phyloP scores from a whole-genome alignment of 2,888 invertebrate species.

The Gymnosoma rotundatum region DNA sequence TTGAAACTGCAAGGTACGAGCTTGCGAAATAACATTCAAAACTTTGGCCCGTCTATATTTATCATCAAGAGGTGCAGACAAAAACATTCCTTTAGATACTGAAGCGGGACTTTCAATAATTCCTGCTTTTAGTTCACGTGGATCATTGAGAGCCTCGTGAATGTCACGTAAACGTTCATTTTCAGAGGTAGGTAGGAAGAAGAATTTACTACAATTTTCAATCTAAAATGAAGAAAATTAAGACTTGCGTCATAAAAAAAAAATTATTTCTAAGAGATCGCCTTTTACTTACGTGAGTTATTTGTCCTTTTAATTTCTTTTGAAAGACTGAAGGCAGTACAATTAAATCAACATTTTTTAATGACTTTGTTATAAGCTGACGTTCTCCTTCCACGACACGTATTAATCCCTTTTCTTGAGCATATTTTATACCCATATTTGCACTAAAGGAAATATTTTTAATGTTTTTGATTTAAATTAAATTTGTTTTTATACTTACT shows the following conservation, averaged over 20 bases:
- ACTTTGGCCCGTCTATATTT: constrained; percentile 85
- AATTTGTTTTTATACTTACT: constrained; percentile 74
- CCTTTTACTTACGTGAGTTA: constrained; percentile 84
- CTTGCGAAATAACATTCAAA: constrained; percentile 77
- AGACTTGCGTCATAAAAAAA: background rate
- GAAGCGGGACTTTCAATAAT: constrained; percentile 75
- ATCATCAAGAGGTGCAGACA: constrained; percentile 84
- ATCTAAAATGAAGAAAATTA: constrained; percentile 73
- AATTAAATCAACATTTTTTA: constrained; percentile 83
- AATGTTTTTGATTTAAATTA: background rate
- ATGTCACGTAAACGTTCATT: constrained; percentile 79
- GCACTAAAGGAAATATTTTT: constrained; percentile 78
- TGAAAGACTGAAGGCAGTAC: constrained; percentile 85
- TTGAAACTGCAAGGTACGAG: constrained; percentile 74
- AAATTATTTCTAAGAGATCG: background rate
- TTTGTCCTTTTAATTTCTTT: constrained; percentile 81
- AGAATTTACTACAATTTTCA: constrained; percentile 80
- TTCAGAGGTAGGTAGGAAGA: constrained; percentile 78
- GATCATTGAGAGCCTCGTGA: constrained; percentile 80
- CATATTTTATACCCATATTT: constrained; percentile 83
- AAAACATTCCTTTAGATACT: constrained; percentile 83
- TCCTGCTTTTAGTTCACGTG: constrained; percentile 73
- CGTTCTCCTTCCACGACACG: constrained; percentile 75
- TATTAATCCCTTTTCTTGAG: constrained; percentile 79
- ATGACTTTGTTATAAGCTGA: constrained; percentile 74